phyloP scores from a whole-genome alignment of 2,888 invertebrate species.

The Heliconius charithonia region DNA sequence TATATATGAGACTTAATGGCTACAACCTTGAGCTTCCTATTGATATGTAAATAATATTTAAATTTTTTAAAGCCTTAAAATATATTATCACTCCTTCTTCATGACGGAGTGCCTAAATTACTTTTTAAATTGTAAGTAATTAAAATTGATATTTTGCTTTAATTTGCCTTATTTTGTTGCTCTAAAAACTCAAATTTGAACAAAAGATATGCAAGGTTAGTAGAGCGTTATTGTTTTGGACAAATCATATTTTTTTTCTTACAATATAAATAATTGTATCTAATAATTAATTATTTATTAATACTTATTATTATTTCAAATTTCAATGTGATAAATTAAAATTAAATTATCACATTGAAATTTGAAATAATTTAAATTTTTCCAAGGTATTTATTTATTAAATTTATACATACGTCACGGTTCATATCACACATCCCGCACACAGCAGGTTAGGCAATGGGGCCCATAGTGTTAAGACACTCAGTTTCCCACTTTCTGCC shows the following conservation, averaged over 20 bases:
- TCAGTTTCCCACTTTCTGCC: no score
- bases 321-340: no score
- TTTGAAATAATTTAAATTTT: no score
- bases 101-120: slow-evolving; percentile 7
- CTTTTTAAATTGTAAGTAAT: slow-evolving; percentile 13
- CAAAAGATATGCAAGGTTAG: slow-evolving; percentile 2
- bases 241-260: no score
- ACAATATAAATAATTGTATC: no score
- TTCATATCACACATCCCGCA: no score
- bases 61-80: slow-evolving; percentile 15
- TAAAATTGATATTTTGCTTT: not conserved
- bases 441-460: no score
- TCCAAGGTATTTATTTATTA: not conserved
- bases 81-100: slow-evolving; percentile 14
- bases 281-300: not conserved
- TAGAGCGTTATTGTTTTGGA: not conserved
- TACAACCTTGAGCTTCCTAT: slow-evolving; percentile 35
- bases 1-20: slow-evolving; percentile 32
- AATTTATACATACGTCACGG: not conserved
- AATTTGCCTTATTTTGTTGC: not conserved
- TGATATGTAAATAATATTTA: slow-evolving; percentile 37
- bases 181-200: not conserved
- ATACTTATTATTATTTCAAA: not conserved
- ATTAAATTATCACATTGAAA: no score
- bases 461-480: no score